These are phyloP conservation scores for Uria aalge DNA, from an alignment of 2,113 vertebrate species.

Conservation along the genomic window DNA sequence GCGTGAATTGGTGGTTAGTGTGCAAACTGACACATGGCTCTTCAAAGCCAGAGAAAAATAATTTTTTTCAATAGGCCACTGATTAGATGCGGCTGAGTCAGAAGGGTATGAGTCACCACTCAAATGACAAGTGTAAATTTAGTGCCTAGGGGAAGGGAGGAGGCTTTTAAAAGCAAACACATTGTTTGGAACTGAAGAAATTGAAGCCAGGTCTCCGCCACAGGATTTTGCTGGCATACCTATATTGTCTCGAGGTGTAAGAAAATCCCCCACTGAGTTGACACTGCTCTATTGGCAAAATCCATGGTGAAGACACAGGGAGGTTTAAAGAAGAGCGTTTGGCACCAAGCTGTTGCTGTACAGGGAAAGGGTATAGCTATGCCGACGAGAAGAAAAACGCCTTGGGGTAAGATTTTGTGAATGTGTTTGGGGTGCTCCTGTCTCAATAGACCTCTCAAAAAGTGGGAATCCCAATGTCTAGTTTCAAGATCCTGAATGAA, in stretches of 20 bases:
- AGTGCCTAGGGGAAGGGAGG: slow-evolving; percentile 33
- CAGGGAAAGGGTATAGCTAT: not conserved
- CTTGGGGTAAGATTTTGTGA: not conserved
- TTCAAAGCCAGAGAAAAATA: slow-evolving; percentile 41
- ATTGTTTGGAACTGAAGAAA: slow-evolving; percentile 28
- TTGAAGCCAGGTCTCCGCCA: slow-evolving; percentile 4
- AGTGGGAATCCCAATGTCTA: not conserved
- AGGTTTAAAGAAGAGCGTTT: not conserved
- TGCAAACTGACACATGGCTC: slow-evolving; percentile 37
- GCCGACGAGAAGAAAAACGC: fast-evolving
- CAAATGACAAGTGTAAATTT: slow-evolving; percentile 61
- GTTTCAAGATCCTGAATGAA: not conserved
- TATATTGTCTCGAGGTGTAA: slow-evolving; percentile 36
- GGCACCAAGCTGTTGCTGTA: not conserved
- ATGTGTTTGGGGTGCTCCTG: not conserved
- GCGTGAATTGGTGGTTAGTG: slow-evolving; percentile 21
- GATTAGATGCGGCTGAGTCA: slow-evolving; percentile 62
- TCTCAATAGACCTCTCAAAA: not conserved
- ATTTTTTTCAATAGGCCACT: slow-evolving; percentile 58
- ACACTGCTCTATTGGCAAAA: slow-evolving; percentile 7
- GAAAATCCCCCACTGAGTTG: slow-evolving; percentile 19
- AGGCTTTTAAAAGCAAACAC: slow-evolving; percentile 44
- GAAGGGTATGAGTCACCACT: slow-evolving; percentile 63
- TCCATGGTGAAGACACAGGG: not conserved
- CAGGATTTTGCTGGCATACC: slow-evolving; percentile 29